A percentile compares a stretch with the other conserved stretches of the same genome.
These are phyloP conservation scores for Diorhabda elongata DNA, from an alignment of 1,140 invertebrate species.

Conservation along the genomic window DNA sequence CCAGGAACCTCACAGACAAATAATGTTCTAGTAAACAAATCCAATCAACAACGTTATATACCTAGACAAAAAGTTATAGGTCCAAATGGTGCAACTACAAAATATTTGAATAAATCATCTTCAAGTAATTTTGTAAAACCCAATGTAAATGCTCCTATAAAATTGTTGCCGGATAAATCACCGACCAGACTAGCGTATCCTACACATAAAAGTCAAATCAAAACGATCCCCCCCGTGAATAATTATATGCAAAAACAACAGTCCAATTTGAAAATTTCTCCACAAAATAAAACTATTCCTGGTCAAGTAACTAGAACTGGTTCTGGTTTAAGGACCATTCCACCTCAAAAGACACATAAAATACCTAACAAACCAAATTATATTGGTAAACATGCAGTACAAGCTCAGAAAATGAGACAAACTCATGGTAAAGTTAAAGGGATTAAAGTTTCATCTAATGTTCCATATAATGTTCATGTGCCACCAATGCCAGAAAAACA, in stretches of 20 bases:
- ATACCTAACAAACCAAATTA: conserved; percentile 42
- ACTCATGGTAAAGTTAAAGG: conserved; percentile 25
- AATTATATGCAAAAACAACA: conserved; percentile 30
- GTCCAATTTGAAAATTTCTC: conserved; percentile 40
- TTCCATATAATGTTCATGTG: conserved; percentile 23
- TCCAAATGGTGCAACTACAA: conserved; percentile 25
- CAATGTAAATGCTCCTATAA: conserved; percentile 18
- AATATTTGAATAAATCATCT: conserved; percentile 31
- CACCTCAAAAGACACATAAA: conserved; percentile 40
- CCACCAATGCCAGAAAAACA: conserved; percentile 30
- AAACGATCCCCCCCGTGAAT: conserved; percentile 35
- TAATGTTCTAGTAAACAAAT: conserved; percentile 39
- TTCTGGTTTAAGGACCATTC: conserved; percentile 42
- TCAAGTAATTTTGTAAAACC: conserved; percentile 26
- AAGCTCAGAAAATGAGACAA: conserved; percentile 42
- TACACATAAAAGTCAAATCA: conserved; percentile 39
- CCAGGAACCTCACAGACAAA: conserved; percentile 30
- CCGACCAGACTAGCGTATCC: conserved; percentile 30
- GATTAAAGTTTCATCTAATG: conserved; percentile 16
- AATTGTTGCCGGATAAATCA: conserved; percentile 18
- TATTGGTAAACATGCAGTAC: conserved; percentile 46
- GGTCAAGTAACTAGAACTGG: conserved; percentile 38
- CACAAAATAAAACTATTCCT: conserved; percentile 34
- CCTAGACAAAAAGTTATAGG: conserved; percentile 31
- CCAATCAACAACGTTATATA: conserved; percentile 18